These are phyloP conservation scores for Centropristis striata DNA, from an alignment of 2,113 vertebrate genomes.

Conservation along the genomic window DNA sequence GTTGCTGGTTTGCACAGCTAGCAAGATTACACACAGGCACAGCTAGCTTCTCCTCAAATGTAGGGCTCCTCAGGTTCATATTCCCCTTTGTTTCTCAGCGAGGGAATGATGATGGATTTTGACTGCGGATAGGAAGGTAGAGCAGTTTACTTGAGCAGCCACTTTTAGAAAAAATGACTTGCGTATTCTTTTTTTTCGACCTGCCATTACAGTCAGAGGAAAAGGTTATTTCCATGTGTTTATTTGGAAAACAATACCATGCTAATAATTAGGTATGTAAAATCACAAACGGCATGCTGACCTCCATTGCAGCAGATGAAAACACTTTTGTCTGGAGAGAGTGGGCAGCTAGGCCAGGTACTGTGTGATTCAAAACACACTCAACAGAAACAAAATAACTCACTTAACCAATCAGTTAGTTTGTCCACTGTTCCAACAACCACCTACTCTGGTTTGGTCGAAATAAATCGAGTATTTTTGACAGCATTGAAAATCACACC, in stretches of 20 bases:
- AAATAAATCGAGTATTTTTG: too few relatives aligned
- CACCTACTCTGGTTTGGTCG: too few relatives aligned
- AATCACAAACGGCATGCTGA: background rate
- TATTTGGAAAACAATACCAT: background rate
- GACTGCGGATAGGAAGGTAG: background rate
- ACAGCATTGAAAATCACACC: too few relatives aligned
- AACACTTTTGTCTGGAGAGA: background rate
- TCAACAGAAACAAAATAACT: too few relatives aligned
- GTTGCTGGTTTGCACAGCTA: constrained; percentile 10
- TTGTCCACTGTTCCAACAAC: too few relatives aligned
- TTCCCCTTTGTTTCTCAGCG: constrained; percentile 1
- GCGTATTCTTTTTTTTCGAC: background rate
- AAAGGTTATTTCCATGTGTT: background rate
- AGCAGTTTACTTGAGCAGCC: background rate
- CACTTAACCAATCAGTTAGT: too few relatives aligned
- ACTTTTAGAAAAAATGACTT: background rate
- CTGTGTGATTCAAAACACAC: too few relatives aligned
- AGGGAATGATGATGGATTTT: background rate
- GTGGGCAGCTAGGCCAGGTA: background rate
- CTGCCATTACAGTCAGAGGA: background rate
- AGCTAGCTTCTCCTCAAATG: background rate
- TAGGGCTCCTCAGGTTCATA: constrained; percentile 1
- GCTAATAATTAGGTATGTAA: constrained; percentile 2
- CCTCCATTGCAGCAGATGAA: background rate
- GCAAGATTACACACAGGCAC: background rate